These are phyloP conservation scores for Yponomeuta cagnagella DNA, from an alignment of 2,888 invertebrate species.

Conservation along the genomic window DNA sequence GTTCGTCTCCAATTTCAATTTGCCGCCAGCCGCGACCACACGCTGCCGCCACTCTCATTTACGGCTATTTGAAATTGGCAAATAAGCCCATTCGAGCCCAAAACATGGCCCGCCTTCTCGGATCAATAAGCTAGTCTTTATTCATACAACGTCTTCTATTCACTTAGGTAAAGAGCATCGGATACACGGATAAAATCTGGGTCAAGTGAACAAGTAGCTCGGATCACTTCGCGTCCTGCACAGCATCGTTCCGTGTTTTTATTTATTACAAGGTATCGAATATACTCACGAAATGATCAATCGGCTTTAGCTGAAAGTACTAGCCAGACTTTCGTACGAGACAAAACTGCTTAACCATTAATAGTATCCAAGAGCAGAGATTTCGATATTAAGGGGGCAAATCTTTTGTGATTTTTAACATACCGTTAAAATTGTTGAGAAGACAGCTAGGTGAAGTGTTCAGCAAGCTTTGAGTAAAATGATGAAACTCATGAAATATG, in stretches of 20 bases:
- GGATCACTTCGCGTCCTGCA: background rate
- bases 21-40: background rate
- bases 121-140: background rate
- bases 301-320: background rate
- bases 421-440: too few relatives aligned
- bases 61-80: background rate
- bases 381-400: too few relatives aligned
- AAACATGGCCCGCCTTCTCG: background rate
- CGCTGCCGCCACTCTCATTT: background rate
- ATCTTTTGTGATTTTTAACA: too few relatives aligned
- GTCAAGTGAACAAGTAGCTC: background rate
- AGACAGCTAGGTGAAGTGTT: too few relatives aligned
- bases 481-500: too few relatives aligned
- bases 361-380: too few relatives aligned
- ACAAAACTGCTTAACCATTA: too few relatives aligned
- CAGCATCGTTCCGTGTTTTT: background rate
- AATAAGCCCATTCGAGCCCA: background rate
- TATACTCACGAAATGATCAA: background rate
- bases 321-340: background rate
- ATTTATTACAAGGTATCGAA: background rate
- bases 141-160: constrained; percentile 1
- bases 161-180: background rate
- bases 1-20: background rate
- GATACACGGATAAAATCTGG: constrained; percentile 1
- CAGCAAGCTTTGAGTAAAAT: too few relatives aligned